Conservation (phyloP, 2,113 vertebrate species). For the Pedetes capensis region DNA sequence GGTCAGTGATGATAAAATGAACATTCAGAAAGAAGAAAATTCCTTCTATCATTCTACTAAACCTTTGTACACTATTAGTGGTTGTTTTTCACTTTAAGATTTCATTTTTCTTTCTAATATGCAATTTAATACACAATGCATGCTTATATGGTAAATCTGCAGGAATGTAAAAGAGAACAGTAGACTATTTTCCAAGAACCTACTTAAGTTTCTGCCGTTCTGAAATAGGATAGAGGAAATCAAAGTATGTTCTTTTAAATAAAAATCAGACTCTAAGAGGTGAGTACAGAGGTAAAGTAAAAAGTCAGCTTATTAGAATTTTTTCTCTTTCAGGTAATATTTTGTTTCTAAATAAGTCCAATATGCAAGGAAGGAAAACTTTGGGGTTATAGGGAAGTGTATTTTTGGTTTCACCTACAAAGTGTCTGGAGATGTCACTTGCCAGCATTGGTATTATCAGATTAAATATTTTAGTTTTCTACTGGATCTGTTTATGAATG, state of each 20-base stretch:
- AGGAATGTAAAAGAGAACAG: neutral
- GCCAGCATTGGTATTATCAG: too few relatives aligned
- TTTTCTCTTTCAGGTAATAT: conserved; percentile 74
- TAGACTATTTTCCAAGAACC: neutral
- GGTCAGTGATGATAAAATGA: neutral
- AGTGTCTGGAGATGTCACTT: too few relatives aligned
- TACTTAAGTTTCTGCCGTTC: neutral
- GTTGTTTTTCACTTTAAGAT: neutral
- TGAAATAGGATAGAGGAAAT: conserved; percentile 27
- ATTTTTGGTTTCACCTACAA: too few relatives aligned
- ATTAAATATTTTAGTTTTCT: too few relatives aligned
- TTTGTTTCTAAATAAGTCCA: conserved; percentile 69
- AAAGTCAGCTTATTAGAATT: conserved; percentile 73
- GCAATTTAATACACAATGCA: neutral
- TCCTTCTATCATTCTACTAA: neutral
- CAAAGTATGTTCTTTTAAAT: neutral
- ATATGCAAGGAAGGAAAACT: too few relatives aligned
- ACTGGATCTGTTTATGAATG: too few relatives aligned
- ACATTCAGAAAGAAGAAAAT: neutral
- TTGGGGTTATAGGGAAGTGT: too few relatives aligned
- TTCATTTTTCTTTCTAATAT: neutral
- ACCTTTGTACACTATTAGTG: neutral
- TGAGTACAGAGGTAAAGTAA: conserved; percentile 52
- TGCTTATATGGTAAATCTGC: neutral
- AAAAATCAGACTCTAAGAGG: neutral